phyloP scores from a whole-genome alignment of 2,888 invertebrate species.

The Orchesella flavescens region DNA sequence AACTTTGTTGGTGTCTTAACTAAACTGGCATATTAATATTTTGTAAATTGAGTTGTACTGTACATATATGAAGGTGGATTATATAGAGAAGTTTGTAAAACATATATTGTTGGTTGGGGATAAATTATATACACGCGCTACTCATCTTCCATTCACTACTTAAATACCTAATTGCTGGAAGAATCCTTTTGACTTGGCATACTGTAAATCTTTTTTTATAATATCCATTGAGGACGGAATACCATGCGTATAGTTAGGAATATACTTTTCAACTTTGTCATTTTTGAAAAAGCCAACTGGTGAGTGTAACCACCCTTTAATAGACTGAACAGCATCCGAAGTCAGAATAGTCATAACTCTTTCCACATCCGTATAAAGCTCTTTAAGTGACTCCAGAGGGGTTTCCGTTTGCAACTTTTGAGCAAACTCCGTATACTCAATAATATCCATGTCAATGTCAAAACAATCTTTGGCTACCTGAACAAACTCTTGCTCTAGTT shows the following conservation, averaged over 20 bases:
- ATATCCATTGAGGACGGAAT: slow-evolving; percentile 36
- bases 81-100: too few species aligned
- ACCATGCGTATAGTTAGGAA: slow-evolving; percentile 15
- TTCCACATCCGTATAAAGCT: slow-evolving; percentile 26
- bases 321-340: slow-evolving; percentile 13
- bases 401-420: slow-evolving; percentile 8
- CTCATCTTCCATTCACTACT: too few species aligned
- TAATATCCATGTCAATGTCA: slow-evolving; percentile 26
- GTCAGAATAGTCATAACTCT: background rate
- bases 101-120: too few species aligned
- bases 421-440: slow-evolving; percentile 26
- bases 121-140: too few species aligned
- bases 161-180: slow-evolving; percentile 39
- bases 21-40: too few species aligned
- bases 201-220: slow-evolving; percentile 43
- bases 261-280: slow-evolving; percentile 18
- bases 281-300: slow-evolving; percentile 47
- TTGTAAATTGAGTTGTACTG: too few species aligned
- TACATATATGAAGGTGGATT: too few species aligned
- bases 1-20: too few species aligned
- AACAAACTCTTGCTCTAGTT: slow-evolving; percentile 34
- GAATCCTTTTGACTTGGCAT: slow-evolving; percentile 29
- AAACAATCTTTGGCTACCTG: slow-evolving; percentile 34
- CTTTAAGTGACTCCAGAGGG: slow-evolving; percentile 2
- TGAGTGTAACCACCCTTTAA: slow-evolving; percentile 27